These are phyloP conservation scores for Nannospalax galili DNA, from an alignment of 2,113 vertebrate genomes.

Conservation along the genomic window DNA sequence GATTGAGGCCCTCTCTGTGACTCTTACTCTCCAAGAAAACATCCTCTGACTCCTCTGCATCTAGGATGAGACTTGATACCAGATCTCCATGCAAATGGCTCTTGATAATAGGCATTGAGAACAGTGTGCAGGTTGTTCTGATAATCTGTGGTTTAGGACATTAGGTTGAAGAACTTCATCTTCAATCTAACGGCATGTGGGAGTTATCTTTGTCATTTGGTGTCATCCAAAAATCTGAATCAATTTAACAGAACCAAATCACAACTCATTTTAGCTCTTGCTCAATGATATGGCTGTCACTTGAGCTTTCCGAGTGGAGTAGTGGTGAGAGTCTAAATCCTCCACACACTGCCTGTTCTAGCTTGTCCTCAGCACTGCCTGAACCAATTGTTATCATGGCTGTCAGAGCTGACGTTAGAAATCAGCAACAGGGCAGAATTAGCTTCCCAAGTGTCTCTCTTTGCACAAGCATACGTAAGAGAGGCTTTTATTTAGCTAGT, in stretches of 20 bases:
- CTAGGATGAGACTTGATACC: not conserved
- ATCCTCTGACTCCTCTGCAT: not conserved
- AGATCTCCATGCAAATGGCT: not conserved
- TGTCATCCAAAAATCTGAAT: conserved; percentile 64
- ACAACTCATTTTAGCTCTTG: conserved; percentile 63
- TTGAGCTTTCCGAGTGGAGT: conserved; percentile 45
- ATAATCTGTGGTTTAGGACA: conserved; percentile 35
- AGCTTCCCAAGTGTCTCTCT: conserved; percentile 72
- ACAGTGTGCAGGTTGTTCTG: not conserved
- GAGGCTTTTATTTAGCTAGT: conserved; percentile 73
- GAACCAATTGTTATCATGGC: conserved; percentile 69
- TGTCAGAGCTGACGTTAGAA: conserved; percentile 80
- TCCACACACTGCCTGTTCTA: conserved; percentile 57
- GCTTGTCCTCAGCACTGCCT: conserved; percentile 74
- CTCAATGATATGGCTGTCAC: conserved; percentile 63
- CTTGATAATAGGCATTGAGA: conserved; percentile 11
- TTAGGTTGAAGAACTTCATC: conserved; percentile 56
- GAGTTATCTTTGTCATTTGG: conserved; percentile 67
- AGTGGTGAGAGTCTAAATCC: conserved; percentile 57
- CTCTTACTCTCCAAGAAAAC: not conserved
- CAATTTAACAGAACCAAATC: conserved; percentile 56
- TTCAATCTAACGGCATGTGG: conserved; percentile 69
- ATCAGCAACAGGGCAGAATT: conserved; percentile 77
- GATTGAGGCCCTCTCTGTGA: not conserved
- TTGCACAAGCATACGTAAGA: conserved; percentile 53